Percentiles rank a stretch among this genome's conserved stretches.
phyloP scores from a whole-genome alignment of 2,113 vertebrate genomes.

The Lonchura striata region DNA sequence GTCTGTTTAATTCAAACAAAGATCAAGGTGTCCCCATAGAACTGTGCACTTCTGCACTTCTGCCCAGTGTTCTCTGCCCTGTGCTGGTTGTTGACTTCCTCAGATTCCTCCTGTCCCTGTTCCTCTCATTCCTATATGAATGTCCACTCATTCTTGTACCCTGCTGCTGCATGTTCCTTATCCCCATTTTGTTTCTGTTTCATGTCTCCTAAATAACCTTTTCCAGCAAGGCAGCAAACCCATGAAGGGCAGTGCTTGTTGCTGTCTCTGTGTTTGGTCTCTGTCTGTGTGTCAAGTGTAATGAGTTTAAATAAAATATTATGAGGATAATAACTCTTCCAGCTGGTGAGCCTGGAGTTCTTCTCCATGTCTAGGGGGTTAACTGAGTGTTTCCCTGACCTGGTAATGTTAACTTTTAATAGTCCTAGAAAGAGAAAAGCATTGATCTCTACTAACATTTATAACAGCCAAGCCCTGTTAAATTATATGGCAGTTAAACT shows the following conservation, averaged over 20 bases:
- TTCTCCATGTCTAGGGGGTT: neutral
- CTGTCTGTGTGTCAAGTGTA: neutral
- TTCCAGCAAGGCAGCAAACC: neutral
- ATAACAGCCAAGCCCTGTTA: neutral
- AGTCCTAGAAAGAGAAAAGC: neutral
- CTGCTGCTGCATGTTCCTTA: neutral
- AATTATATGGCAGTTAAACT: slow-evolving; percentile 30
- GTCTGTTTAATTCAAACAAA: neutral
- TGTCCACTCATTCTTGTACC: rapidly evolving
- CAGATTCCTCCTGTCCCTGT: neutral
- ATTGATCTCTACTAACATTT: neutral
- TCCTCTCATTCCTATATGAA: neutral
- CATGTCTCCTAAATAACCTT: neutral
- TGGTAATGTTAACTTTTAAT: neutral
- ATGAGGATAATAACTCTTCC: neutral
- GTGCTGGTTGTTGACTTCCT: neutral
- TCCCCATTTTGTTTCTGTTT: neutral
- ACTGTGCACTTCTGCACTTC: neutral
- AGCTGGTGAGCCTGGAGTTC: neutral
- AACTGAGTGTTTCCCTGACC: neutral
- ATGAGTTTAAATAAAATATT: neutral
- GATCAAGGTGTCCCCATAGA: neutral
- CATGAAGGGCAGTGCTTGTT: neutral
- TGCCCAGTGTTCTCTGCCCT: neutral
- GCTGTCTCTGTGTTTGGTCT: neutral